Conservation (phyloP, 2,113 vertebrate genomes). For the Poeciliopsis prolifica region DNA sequence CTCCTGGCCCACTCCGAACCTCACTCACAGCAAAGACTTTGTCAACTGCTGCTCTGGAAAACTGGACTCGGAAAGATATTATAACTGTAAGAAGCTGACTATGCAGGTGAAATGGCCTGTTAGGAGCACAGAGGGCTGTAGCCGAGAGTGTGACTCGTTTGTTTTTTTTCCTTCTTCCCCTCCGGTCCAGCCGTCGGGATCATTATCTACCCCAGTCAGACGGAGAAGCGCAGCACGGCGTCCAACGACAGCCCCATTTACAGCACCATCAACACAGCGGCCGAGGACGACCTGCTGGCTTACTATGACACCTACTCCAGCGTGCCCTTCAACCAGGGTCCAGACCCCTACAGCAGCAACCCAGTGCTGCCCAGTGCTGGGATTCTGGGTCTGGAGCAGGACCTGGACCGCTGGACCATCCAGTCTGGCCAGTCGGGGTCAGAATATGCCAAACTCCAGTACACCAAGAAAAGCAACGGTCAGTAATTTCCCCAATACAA, state of each 20-base stretch:
- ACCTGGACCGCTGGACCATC: conserved; percentile 77
- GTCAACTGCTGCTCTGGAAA: conserved; percentile 80
- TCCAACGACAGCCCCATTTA: conserved; percentile 89
- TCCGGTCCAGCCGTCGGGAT: conserved; percentile 83
- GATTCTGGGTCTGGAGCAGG: conserved; percentile 61
- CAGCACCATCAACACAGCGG: conserved; percentile 87
- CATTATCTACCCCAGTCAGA: conserved; percentile 87
- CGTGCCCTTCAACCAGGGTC: conserved; percentile 69
- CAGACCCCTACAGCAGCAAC: conserved; percentile 77
- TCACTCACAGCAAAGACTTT: conserved; percentile 81
- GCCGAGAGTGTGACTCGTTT: not conserved
- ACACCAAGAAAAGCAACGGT: conserved; percentile 66
- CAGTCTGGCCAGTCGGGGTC: conserved; percentile 75
- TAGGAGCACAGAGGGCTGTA: not conserved
- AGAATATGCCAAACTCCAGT: conserved; percentile 81
- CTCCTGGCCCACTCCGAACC: conserved; percentile 85
- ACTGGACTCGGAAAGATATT: conserved; percentile 88
- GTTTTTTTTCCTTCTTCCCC: not conserved
- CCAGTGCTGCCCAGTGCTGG: conserved; percentile 80
- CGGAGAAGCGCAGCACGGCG: conserved; percentile 79
- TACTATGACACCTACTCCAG: conserved; percentile 81
- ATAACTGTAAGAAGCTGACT: conserved; percentile 85
- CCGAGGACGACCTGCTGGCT: conserved; percentile 80
- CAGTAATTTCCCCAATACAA: conserved; percentile 3
- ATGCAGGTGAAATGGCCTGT: not conserved